These are phyloP conservation scores for Pheosia gnoma DNA, from an alignment of 2,888 invertebrate species.

Conservation along the genomic window DNA sequence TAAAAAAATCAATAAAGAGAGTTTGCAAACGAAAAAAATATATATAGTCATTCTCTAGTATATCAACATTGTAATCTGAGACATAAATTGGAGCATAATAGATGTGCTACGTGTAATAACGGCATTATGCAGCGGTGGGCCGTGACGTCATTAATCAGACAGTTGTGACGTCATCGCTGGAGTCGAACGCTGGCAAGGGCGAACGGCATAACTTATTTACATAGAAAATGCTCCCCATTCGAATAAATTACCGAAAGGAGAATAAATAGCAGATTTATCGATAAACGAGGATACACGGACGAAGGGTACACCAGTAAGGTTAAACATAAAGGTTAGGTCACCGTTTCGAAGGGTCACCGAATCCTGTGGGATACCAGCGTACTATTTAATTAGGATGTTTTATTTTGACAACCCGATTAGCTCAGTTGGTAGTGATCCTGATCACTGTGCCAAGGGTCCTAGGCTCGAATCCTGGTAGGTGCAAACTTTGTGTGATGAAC, in stretches of 20 bases:
- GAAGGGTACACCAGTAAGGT: not conserved
- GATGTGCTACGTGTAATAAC: slow-evolving; percentile 8
- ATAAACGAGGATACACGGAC: slow-evolving; percentile 1
- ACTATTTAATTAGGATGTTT: not conserved
- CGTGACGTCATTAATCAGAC: slow-evolving; percentile 60
- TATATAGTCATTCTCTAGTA: not conserved
- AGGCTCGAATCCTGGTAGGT: too few species aligned
- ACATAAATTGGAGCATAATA: slow-evolving; percentile 3
- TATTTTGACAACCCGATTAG: too few species aligned
- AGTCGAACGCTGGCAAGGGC: slow-evolving; percentile 39
- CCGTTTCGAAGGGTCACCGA: not conserved
- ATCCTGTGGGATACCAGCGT: not conserved
- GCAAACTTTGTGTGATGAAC: too few species aligned
- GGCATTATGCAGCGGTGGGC: slow-evolving; percentile 30
- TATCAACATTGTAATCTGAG: not conserved
- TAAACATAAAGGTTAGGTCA: slow-evolving; percentile 1
- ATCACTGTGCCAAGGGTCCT: too few species aligned
- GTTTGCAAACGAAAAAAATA: too few species aligned
- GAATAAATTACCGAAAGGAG: slow-evolving; percentile 38
- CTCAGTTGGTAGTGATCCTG: too few species aligned
- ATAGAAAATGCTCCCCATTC: slow-evolving; percentile 47
- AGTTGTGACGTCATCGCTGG: slow-evolving; percentile 55
- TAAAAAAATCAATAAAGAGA: too few species aligned
- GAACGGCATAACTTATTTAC: slow-evolving; percentile 41
- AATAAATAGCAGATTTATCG: slow-evolving; percentile 11